Evolutionary conservation across 2,888 invertebrate genomes (phyloP).

Genomic region (Marronus borbonicus): DNA sequence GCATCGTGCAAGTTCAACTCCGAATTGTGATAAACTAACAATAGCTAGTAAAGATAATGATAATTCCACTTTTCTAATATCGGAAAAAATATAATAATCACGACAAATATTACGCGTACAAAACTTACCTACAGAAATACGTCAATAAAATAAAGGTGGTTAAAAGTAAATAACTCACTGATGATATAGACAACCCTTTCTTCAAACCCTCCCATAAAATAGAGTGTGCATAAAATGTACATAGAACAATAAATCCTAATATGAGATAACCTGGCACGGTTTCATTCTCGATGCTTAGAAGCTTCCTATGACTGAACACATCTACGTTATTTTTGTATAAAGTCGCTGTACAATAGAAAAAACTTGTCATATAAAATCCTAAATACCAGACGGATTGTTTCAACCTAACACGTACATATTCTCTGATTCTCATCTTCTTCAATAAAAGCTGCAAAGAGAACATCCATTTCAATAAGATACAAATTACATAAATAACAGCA

Average conservation of each 20-base stretch:
- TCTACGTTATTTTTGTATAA: slow-evolving; percentile 62
- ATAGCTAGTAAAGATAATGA: slow-evolving; percentile 56
- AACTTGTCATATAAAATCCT: slow-evolving; percentile 63
- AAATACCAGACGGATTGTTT: slow-evolving; percentile 64
- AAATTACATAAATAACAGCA: neutral
- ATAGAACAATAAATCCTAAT: slow-evolving; percentile 63
- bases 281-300: slow-evolving; percentile 54
- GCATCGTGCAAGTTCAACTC: slow-evolving; percentile 56
- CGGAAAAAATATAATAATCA: neutral
- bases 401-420: slow-evolving; percentile 62
- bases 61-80: slow-evolving; percentile 57
- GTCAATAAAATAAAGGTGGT: slow-evolving; percentile 59
- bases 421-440: slow-evolving; percentile 62
- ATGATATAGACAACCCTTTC: slow-evolving; percentile 55
- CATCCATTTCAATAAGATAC: neutral
- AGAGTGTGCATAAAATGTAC: slow-evolving; percentile 64
- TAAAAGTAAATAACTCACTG: slow-evolving; percentile 60
- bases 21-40: slow-evolving; percentile 56
- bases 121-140: slow-evolving; percentile 58
- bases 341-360: slow-evolving; percentile 63
- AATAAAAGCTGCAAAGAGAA: slow-evolving; percentile 61
- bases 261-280: slow-evolving; percentile 60
- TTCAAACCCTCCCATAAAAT: slow-evolving; percentile 63
- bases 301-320: slow-evolving; percentile 59
- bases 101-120: neutral